Evolutionary conservation across 2,113 vertebrate genomes (phyloP).

Genomic region (Mesembrinibis cayennensis): DNA sequence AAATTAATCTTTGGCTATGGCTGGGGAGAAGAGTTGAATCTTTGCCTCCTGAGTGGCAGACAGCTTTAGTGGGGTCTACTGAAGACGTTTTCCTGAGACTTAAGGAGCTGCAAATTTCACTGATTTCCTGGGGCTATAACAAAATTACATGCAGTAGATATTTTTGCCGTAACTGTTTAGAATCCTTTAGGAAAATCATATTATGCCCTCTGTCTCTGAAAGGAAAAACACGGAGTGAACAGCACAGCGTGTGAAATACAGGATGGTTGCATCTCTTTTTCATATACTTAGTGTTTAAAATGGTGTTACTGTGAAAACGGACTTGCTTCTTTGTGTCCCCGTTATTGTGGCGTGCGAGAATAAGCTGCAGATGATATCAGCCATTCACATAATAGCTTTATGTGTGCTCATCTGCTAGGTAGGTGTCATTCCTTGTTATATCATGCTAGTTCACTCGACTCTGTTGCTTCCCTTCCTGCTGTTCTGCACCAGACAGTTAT

Average conservation of each 20-base stretch:
- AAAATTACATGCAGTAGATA: fast-evolving
- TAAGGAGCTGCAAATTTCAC: background rate
- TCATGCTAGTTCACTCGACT: background rate
- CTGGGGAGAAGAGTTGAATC: background rate
- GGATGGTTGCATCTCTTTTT: fast-evolving
- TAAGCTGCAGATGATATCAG: background rate
- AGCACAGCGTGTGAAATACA: fast-evolving
- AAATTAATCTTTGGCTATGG: background rate
- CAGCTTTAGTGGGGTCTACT: background rate
- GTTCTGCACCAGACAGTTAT: conserved; percentile 65
- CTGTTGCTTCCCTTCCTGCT: conserved; percentile 41
- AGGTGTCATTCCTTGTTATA: conserved; percentile 32
- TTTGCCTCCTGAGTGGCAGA: background rate
- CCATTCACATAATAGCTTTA: background rate
- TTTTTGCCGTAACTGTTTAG: background rate
- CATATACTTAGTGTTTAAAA: background rate
- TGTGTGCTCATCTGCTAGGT: conserved; percentile 1
- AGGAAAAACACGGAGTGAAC: background rate
- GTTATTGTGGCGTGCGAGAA: background rate
- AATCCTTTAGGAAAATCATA: background rate
- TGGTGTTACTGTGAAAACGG: background rate
- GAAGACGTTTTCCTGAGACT: background rate
- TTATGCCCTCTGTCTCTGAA: fast-evolving
- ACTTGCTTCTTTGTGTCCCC: background rate
- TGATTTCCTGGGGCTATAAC: background rate